phyloP scores from a whole-genome alignment of 1,140 invertebrate genomes.

The Asbolus verrucosus region DNA sequence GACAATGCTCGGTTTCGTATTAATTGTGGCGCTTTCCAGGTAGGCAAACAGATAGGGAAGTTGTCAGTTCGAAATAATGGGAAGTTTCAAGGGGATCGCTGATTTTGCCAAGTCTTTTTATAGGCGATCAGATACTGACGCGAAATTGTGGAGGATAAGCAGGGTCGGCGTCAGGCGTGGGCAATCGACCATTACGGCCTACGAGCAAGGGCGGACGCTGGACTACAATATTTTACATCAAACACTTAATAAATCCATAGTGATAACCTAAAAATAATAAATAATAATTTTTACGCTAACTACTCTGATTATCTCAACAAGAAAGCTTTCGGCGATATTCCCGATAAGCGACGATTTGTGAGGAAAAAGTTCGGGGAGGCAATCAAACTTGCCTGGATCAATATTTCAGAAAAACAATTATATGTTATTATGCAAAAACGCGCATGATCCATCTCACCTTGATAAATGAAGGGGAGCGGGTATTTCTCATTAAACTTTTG shows the following conservation, averaged over 20 bases:
- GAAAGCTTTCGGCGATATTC: neutral
- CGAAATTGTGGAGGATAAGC: neutral
- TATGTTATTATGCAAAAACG: too few relatives aligned
- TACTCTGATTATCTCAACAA: neutral
- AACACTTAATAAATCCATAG: conserved; percentile 17
- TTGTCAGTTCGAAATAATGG: conserved; percentile 3
- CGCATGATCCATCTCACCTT: too few relatives aligned
- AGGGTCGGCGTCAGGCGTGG: conserved; percentile 1
- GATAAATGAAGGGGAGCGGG: too few relatives aligned
- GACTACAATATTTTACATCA: conserved; percentile 8
- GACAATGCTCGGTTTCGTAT: neutral
- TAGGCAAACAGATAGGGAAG: neutral
- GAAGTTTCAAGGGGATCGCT: conserved; percentile 4
- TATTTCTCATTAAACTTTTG: too few relatives aligned
- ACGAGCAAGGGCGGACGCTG: neutral
- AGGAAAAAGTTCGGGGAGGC: too few relatives aligned
- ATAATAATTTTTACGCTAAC: neutral
- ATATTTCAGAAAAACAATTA: too few relatives aligned
- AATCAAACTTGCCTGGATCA: too few relatives aligned
- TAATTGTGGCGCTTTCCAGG: too few relatives aligned
- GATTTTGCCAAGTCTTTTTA: conserved; percentile 13
- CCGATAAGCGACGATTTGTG: too few relatives aligned
- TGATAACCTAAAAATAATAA: neutral
- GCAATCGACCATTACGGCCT: conserved; percentile 10
- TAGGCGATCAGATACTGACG: conserved; percentile 3